Evolutionary conservation across 1,140 invertebrate genomes (phyloP).

Genomic region (Agrilus planipennis): DNA sequence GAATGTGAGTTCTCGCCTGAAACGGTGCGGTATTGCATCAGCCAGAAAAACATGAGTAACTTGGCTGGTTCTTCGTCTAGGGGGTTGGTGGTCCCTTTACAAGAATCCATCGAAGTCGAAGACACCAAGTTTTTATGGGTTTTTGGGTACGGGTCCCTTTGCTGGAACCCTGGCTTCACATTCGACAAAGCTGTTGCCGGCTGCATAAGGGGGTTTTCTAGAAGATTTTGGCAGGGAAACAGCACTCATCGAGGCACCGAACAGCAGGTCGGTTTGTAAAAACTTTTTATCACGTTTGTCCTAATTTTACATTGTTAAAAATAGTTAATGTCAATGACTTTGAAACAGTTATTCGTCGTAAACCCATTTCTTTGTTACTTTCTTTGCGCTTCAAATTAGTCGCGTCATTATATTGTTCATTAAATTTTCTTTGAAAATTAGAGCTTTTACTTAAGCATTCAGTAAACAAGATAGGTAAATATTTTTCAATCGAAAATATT

Average conservation of each 20-base stretch:
- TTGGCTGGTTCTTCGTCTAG: background rate
- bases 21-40: constrained; percentile 11
- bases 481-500: no score
- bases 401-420: no score
- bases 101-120: constrained; percentile 12
- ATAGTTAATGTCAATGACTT: no score
- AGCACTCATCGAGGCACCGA: constrained; percentile 64
- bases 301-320: no score
- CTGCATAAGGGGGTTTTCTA: constrained; percentile 58
- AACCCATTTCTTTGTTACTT: no score
- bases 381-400: no score
- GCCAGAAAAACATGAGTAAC: background rate
- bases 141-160: constrained; percentile 77
- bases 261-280: constrained; percentile 53
- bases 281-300: constrained; percentile 1
- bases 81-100: constrained; percentile 8
- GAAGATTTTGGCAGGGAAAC: constrained; percentile 82
- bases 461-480: no score
- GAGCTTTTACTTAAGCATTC: no score
- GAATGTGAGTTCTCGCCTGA: no score
- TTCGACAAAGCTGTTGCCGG: constrained; percentile 59
- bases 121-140: constrained; percentile 49
- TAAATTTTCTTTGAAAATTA: no score
- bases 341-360: no score
- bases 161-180: constrained; percentile 78